phyloP scores from a whole-genome alignment of 2,888 invertebrate genomes.

The Argyresthia albistria region DNA sequence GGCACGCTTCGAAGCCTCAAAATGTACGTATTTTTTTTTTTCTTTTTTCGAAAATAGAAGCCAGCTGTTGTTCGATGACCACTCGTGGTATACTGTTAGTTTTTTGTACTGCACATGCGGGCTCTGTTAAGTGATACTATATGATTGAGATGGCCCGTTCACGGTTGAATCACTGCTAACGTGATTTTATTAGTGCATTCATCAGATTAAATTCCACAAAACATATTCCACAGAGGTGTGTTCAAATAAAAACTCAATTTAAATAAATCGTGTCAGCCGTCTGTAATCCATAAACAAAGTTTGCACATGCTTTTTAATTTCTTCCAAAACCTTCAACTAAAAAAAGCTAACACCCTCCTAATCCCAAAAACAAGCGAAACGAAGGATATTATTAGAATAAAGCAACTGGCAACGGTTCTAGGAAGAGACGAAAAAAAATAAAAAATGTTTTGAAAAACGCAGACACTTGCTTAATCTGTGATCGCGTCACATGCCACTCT shows the following conservation, averaged over 20 bases:
- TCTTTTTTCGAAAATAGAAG: constrained; percentile 11
- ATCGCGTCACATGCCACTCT: constrained; percentile 42
- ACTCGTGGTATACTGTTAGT: constrained; percentile 39
- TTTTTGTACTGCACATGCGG: constrained; percentile 24
- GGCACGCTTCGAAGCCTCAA: constrained; percentile 58
- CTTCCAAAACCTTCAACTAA: constrained; percentile 4
- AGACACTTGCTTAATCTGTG: constrained; percentile 63
- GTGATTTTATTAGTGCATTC: not conserved
- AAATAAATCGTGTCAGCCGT: not conserved
- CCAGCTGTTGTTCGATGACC: constrained; percentile 67
- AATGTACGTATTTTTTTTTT: constrained; percentile 28
- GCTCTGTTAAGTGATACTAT: constrained; percentile 45
- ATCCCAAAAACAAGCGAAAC: constrained; percentile 46
- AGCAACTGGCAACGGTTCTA: constrained; percentile 24
- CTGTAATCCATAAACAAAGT: not conserved
- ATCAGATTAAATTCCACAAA: not conserved
- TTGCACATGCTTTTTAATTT: constrained; percentile 10
- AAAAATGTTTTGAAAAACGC: constrained; percentile 17
- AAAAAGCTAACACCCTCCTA: constrained; percentile 26
- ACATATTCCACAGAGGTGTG: not conserved
- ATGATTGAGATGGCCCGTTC: constrained; percentile 25
- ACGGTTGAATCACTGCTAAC: not conserved
- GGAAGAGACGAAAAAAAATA: constrained; percentile 25
- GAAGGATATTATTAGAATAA: constrained; percentile 28
- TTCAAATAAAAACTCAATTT: too few relatives aligned